These are phyloP conservation scores for Nematopogon swammerdamellus DNA, from an alignment of 2,888 invertebrate species.

Conservation along the genomic window DNA sequence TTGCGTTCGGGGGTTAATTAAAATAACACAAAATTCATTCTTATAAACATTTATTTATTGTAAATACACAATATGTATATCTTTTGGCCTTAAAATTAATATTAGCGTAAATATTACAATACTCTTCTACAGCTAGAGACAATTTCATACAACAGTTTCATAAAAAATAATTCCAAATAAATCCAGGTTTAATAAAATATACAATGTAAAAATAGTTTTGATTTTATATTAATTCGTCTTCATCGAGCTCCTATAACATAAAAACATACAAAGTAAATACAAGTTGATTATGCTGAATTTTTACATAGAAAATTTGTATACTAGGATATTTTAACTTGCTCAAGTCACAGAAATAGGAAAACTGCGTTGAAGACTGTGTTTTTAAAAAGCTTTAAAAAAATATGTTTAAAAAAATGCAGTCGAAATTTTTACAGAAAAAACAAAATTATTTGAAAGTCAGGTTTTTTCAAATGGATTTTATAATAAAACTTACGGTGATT, in stretches of 20 bases:
- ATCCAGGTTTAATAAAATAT: slow-evolving; percentile 11
- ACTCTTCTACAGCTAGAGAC: slow-evolving; percentile 39
- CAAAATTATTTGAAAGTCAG: neutral
- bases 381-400: slow-evolving; percentile 8
- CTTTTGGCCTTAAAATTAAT: slow-evolving; percentile 49
- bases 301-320: slow-evolving; percentile 5
- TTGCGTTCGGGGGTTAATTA: no score
- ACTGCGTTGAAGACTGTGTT: no score
- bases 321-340: no score
- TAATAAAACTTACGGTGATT: neutral
- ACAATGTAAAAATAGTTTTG: slow-evolving; percentile 11
- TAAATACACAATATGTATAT: slow-evolving; percentile 54
- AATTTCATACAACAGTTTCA: slow-evolving; percentile 46
- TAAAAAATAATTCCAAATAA: slow-evolving; percentile 10
- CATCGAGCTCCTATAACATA: slow-evolving; percentile 7
- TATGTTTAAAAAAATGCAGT: slow-evolving; percentile 10
- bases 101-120: slow-evolving; percentile 42
- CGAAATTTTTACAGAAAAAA: neutral
- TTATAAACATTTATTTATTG: slow-evolving; percentile 6
- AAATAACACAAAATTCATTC: neutral
- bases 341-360: no score
- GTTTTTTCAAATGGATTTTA: neutral
- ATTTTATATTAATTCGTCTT: slow-evolving; percentile 2
- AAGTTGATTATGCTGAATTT: slow-evolving; percentile 8
- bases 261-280: slow-evolving; percentile 17